Percentiles rank a stretch among this genome's conserved stretches.
phyloP scores from a whole-genome alignment of 2,113 vertebrate species.

The Amphiprion percula region DNA sequence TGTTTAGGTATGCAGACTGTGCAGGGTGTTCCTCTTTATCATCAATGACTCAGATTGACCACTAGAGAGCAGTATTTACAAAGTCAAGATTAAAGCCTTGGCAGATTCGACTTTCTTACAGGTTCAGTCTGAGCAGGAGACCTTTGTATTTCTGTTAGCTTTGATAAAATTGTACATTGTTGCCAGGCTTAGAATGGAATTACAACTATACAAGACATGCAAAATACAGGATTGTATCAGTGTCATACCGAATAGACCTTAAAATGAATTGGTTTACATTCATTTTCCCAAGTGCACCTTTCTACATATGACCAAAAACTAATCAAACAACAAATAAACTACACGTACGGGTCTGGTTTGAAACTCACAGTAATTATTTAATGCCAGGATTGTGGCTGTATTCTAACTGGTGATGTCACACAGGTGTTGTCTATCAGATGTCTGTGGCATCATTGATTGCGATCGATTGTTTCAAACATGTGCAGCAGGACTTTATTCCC shows the following conservation, averaged over 20 bases:
- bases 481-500: background rate
- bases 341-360: background rate
- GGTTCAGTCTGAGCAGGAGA: background rate
- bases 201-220: background rate
- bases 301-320: background rate
- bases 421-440: constrained; percentile 46
- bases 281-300: background rate
- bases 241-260: background rate
- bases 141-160: background rate
- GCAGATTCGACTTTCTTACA: background rate
- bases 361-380: background rate
- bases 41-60: constrained; percentile 17
- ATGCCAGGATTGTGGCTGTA: background rate
- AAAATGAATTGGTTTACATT: background rate
- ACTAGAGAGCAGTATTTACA: constrained; percentile 79
- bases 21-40: too few relatives aligned
- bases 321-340: background rate
- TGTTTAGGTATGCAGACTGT: too few relatives aligned
- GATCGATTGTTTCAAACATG: background rate
- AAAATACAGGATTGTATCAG: background rate
- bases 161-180: background rate
- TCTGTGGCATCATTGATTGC: background rate
- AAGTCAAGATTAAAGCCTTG: constrained; percentile 22
- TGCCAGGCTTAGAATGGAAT: background rate
- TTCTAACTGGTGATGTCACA: constrained; percentile 34